A percentile compares a stretch with the other conserved stretches of the same genome.
These are phyloP conservation scores for Sinotaia quadrata DNA, from an alignment of 2,888 invertebrate species.

Conservation along the genomic window DNA sequence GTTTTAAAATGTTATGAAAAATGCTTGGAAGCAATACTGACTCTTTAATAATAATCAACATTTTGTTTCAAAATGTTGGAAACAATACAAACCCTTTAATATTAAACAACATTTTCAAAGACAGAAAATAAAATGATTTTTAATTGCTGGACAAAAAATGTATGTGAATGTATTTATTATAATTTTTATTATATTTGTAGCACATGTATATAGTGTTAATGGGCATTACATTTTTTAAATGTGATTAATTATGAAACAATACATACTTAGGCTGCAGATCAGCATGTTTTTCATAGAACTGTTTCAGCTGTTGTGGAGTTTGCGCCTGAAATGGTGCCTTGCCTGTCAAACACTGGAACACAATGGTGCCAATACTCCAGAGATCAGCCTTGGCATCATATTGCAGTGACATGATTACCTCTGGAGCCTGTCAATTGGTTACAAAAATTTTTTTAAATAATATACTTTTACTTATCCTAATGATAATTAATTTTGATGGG, in stretches of 20 bases:
- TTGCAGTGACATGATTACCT: constrained; percentile 98
- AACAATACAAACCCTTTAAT: too few relatives aligned
- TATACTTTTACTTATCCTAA: too few relatives aligned
- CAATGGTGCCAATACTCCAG: constrained; percentile 99
- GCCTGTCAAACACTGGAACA: constrained; percentile 97
- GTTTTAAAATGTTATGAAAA: too few relatives aligned
- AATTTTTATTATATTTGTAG: too few relatives aligned
- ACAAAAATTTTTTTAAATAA: too few relatives aligned
- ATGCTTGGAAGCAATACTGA: too few relatives aligned
- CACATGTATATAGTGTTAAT: too few relatives aligned
- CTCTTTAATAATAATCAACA: too few relatives aligned
- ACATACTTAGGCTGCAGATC: constrained; percentile 73
- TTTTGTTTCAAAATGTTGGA: too few relatives aligned
- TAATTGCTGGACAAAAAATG: too few relatives aligned
- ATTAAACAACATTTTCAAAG: too few relatives aligned
- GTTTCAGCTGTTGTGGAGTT: constrained; percentile 96
- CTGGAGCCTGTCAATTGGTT: constrained; percentile 98
- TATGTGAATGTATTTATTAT: background rate
- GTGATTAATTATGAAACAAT: background rate
- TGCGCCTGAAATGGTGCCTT: constrained; percentile 99
- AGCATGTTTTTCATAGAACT: constrained; percentile 93
- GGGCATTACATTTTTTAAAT: background rate
- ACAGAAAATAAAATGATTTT: too few relatives aligned
- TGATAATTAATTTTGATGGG: background rate
- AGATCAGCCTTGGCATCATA: constrained; percentile 99